Percentiles rank a stretch among this genome's conserved stretches.
phyloP scores from a whole-genome alignment of 2,797 vertebrate species.

The Sparidentex hasta region DNA sequence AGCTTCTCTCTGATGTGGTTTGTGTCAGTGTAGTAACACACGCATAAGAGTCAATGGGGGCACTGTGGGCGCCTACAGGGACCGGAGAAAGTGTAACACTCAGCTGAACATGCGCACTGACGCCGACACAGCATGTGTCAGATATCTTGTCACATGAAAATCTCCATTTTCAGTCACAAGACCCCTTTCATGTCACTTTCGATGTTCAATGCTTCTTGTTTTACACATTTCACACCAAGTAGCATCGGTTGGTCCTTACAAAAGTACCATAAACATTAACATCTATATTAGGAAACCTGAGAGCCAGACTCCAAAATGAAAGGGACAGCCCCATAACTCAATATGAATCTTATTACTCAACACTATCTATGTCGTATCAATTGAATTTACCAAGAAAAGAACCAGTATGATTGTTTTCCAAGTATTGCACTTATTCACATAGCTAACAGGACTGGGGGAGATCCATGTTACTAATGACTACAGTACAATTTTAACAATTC shows the following conservation, averaged over 20 bases:
- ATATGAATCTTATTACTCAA: not conserved
- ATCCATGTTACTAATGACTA: not conserved
- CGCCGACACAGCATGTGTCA: conserved; percentile 31
- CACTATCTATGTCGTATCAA: not conserved
- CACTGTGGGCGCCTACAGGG: conserved; percentile 30
- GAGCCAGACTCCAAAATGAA: conserved; percentile 12
- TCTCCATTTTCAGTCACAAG: conserved; percentile 51
- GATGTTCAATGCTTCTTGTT: conserved; percentile 32
- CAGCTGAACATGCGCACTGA: conserved; percentile 26
- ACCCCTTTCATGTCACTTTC: conserved; percentile 17
- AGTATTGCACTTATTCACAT: not conserved
- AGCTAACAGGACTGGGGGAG: not conserved
- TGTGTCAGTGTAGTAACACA: conserved; percentile 52
- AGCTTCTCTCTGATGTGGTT: conserved; percentile 70
- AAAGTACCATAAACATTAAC: conserved; percentile 17
- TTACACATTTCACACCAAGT: not conserved
- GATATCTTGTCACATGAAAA: conserved; percentile 33
- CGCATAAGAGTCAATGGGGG: conserved; percentile 31
- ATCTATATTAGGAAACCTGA: conserved; percentile 36
- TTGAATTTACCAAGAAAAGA: conserved; percentile 12
- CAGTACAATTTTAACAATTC: not conserved
- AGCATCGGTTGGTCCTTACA: not conserved
- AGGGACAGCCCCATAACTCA: conserved; percentile 58
- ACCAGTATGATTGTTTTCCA: not conserved
- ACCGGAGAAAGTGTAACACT: conserved; percentile 21